phyloP scores from a whole-genome alignment of 2,888 invertebrate species.

The Drosophila fungiperda region DNA sequence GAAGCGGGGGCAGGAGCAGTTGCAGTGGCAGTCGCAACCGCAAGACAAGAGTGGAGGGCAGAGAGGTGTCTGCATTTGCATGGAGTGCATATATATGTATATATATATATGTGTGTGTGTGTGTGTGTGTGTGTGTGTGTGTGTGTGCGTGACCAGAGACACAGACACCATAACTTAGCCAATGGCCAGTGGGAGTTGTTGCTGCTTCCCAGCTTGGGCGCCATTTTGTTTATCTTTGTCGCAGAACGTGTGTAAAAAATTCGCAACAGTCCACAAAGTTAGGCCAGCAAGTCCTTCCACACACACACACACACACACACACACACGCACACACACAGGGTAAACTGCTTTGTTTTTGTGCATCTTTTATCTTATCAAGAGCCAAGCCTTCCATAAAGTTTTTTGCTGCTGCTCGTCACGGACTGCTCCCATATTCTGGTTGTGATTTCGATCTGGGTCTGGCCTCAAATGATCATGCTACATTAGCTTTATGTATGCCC shows the following conservation, averaged over 20 bases:
- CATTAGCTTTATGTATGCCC: conserved; percentile 49
- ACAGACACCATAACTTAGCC: conserved; percentile 65
- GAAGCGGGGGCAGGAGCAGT: background rate
- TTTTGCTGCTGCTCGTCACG: conserved; percentile 15
- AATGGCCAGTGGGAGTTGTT: conserved; percentile 57
- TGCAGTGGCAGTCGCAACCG: background rate
- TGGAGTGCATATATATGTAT: conserved; percentile 18
- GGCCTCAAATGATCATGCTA: conserved; percentile 56
- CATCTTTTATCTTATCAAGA: conserved; percentile 36
- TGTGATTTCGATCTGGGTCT: conserved; percentile 58
- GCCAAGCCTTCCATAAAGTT: conserved; percentile 20
- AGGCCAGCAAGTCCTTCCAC: conserved; percentile 10
- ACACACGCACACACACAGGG: background rate
- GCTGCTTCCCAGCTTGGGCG: conserved; percentile 47
- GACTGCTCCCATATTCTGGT: conserved; percentile 65
- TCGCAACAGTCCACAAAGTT: conserved; percentile 60
- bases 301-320: background rate
- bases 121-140: too few relatives aligned
- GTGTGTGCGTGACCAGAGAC: conserved; percentile 1
- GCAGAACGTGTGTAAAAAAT: conserved; percentile 61
- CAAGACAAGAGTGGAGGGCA: background rate
- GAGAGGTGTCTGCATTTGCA: conserved; percentile 41
- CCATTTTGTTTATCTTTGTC: conserved; percentile 79
- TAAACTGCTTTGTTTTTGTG: background rate
- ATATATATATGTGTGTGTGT: too few relatives aligned